Percentiles rank a stretch among this genome's conserved stretches.
Evolutionary conservation across 2,888 invertebrate species (phyloP).

Genomic region (Apodemia mormo): DNA sequence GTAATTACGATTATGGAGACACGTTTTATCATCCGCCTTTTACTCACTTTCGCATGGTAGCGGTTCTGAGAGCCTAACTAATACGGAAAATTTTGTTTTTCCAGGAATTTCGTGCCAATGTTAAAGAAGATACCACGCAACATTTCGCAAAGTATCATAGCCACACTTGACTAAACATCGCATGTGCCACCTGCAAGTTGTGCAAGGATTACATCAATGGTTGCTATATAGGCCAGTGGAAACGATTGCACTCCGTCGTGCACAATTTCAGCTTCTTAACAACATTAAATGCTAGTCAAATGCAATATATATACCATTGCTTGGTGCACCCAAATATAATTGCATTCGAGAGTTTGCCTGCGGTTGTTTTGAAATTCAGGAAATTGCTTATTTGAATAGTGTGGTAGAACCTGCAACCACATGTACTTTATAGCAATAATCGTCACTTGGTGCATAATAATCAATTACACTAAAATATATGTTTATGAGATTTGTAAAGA

Average conservation of each 20-base stretch:
- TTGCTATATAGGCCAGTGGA: conserved; percentile 50
- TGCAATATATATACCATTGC: neutral
- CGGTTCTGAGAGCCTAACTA: too few relatives aligned
- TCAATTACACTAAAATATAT: neutral
- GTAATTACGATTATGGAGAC: too few relatives aligned
- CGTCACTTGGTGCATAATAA: neutral
- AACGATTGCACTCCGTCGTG: conserved; percentile 35
- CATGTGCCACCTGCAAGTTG: conserved; percentile 51
- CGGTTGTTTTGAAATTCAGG: conserved; percentile 11
- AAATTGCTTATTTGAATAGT: conserved; percentile 1
- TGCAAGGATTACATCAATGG: conserved; percentile 56
- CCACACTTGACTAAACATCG: conserved; percentile 62
- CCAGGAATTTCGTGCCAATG: neutral
- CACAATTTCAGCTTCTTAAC: conserved; percentile 21
- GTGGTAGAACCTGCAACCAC: neutral
- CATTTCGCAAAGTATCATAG: conserved; percentile 50
- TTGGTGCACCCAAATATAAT: neutral
- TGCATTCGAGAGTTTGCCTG: conserved; percentile 7
- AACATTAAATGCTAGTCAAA: neutral
- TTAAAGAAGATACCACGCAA: conserved; percentile 26
- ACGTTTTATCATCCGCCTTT: too few relatives aligned
- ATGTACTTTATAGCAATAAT: neutral
- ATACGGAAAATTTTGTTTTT: neutral
- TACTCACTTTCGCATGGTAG: too few relatives aligned
- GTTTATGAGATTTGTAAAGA: too few relatives aligned